Conservation (phyloP, 2,888 invertebrate genomes). For the Boloria euphrosyne region DNA sequence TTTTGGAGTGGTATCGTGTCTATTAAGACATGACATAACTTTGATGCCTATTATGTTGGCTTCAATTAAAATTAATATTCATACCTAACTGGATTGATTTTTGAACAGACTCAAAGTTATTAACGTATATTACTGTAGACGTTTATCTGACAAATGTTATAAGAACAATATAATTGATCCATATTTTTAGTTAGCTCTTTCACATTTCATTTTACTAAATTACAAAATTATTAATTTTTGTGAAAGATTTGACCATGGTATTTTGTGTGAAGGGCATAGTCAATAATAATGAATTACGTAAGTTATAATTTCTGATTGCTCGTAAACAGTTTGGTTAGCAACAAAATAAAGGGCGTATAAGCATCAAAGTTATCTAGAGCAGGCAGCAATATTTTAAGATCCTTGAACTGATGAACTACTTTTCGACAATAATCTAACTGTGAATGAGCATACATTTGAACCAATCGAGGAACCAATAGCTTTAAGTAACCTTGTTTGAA, state of each 20-base stretch:
- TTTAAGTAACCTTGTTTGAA: slow-evolving; percentile 63
- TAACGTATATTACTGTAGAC: too few species aligned
- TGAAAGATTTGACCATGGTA: slow-evolving; percentile 45
- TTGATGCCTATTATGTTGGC: too few species aligned
- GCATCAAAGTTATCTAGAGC: slow-evolving; percentile 42
- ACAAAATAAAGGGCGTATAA: slow-evolving; percentile 52
- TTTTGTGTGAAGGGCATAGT: slow-evolving; percentile 56
- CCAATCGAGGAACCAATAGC: slow-evolving; percentile 39
- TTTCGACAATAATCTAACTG: slow-evolving; percentile 33
- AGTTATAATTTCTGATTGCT: slow-evolving; percentile 44
- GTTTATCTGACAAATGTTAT: too few species aligned
- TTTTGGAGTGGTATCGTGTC: too few species aligned
- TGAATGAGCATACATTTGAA: slow-evolving; percentile 49
- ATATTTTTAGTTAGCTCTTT: too few species aligned
- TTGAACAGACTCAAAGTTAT: too few species aligned
- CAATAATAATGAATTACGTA: slow-evolving; percentile 59
- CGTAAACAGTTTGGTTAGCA: slow-evolving; percentile 63
- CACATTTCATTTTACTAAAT: background rate
- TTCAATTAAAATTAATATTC: too few species aligned
- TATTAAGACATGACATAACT: too few species aligned
- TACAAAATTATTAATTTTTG: slow-evolving; percentile 31
- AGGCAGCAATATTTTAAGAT: slow-evolving; percentile 32
- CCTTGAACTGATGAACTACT: slow-evolving; percentile 40
- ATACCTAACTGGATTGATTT: too few species aligned
- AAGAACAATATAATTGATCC: too few species aligned